Conservation (phyloP, 2,797 vertebrate species). For the Ibycter americanus region DNA sequence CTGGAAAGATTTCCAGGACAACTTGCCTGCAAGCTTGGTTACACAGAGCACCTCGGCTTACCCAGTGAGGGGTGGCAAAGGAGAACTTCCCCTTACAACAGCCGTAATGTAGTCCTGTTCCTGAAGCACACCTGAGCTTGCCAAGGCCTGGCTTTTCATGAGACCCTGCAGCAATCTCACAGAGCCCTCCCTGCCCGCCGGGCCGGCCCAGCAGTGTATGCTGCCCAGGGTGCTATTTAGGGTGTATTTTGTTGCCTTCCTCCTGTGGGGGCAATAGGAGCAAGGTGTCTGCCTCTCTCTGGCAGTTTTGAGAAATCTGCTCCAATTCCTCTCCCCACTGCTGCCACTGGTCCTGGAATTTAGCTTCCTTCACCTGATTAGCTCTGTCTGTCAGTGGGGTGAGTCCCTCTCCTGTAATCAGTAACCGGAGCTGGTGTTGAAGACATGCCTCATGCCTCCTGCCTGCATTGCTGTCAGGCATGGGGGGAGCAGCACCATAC, state of each 20-base stretch:
- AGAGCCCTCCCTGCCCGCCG: not conserved
- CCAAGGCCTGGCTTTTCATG: not conserved
- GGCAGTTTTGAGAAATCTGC: not conserved
- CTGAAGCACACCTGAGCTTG: not conserved
- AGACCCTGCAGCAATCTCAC: not conserved
- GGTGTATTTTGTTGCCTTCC: not conserved
- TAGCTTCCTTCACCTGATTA: not conserved
- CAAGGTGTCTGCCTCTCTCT: not conserved
- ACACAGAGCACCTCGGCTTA: not conserved
- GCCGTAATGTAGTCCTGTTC: not conserved
- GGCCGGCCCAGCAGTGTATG: not conserved
- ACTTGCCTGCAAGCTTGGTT: not conserved
- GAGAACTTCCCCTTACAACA: not conserved
- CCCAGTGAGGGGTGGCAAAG: not conserved
- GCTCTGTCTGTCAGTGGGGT: constrained; percentile 17
- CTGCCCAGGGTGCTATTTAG: not conserved
- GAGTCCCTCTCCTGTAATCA: constrained; percentile 43
- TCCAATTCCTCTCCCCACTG: not conserved
- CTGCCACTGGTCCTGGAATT: not conserved
- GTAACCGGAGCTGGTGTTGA: constrained; percentile 46
- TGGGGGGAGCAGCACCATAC: not conserved
- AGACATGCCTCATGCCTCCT: constrained; percentile 39
- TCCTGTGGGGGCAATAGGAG: accelerated
- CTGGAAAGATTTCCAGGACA: not conserved
- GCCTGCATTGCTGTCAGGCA: not conserved